Evolutionary conservation across 1,140 invertebrate genomes (phyloP), one percentile per base, ranked within the genome.

Genomic region (Tetragonula clypearis): DNA sequence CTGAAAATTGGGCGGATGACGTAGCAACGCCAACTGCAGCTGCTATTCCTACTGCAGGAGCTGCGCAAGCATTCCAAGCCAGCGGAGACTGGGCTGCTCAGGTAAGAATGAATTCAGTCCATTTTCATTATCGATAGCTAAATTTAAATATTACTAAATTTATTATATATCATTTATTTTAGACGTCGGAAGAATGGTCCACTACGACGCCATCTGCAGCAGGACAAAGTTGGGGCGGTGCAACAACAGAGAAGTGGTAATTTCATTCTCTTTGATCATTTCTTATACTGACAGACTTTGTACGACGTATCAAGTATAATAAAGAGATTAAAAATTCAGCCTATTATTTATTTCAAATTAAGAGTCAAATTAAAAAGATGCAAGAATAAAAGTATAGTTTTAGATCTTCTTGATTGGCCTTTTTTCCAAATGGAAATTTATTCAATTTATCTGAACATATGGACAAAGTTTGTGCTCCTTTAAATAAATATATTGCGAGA

Each of bases 1-100:
- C 94, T 17, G 95, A 96, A 88, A 96, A 95, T 84, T 96, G 95
- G 95, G 95, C 95, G 60, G 95, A 95, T 56, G 94, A 94, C 58
- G 88, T 91, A 62, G 91, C 90, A 8, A 82, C 95, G 56, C 85
- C 92, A 79, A 91, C 95, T 72, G 85, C 92, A 58, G 88, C 92
- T 26, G 75, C 92, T 77, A 86, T 92, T 56, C 87, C 91, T 11
- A 58, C 82, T 56, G 82, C 88, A 2, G 49, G 77, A 65, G 87
- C 92, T 55, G 58, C 93, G 26, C 90, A 78, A 74, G 41, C 92
- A 56, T 91, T 94, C 53, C 83, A 89, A n/a, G 72, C 95, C 23
- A 93, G 91, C 74, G 95, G 95, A 30, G 96, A 96, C 80, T 96
- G 96, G 96, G 93, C 94, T 69, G 86, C 88, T 2, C 89, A 90